Percentiles rank a stretch among this genome's conserved stretches.
Evolutionary conservation across 2,797 vertebrate species (phyloP).

Genomic region (Eulemur albifrons): DNA sequence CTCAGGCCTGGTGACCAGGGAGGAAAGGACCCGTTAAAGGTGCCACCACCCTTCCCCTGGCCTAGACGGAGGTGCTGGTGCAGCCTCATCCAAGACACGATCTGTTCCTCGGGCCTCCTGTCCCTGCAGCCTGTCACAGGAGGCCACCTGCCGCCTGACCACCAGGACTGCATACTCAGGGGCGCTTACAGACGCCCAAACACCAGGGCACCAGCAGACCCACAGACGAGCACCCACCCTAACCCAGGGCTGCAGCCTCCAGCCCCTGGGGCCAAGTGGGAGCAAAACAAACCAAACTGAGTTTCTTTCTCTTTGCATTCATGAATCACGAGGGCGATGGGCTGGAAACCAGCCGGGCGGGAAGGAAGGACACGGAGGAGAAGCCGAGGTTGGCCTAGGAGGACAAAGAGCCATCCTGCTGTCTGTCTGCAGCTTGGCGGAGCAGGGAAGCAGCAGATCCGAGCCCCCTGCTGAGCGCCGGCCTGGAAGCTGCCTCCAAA

Average conservation of each 20-base stretch:
- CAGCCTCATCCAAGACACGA: background rate
- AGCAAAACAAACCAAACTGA: background rate
- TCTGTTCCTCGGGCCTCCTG: background rate
- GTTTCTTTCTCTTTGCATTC: background rate
- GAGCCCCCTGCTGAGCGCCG: conserved; percentile 48
- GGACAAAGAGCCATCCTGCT: background rate
- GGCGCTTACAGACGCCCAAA: background rate
- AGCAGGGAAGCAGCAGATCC: background rate
- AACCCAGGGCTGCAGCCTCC: background rate
- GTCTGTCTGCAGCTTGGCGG: background rate
- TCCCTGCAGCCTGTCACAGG: background rate
- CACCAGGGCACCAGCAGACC: background rate
- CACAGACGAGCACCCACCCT: background rate
- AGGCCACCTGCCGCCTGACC: background rate
- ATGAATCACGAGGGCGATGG: background rate
- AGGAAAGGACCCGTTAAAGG: background rate
- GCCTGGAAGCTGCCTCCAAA: conserved; percentile 67
- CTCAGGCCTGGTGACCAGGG: too few relatives aligned
- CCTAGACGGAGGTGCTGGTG: background rate
- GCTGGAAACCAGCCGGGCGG: background rate
- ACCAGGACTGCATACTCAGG: accelerated
- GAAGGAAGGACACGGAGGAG: background rate
- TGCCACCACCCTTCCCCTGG: background rate
- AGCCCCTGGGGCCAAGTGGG: too few relatives aligned
- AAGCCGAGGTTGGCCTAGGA: background rate